These are phyloP conservation scores for Tribolium freemani DNA, from an alignment of 2,888 invertebrate species.

Conservation along the genomic window DNA sequence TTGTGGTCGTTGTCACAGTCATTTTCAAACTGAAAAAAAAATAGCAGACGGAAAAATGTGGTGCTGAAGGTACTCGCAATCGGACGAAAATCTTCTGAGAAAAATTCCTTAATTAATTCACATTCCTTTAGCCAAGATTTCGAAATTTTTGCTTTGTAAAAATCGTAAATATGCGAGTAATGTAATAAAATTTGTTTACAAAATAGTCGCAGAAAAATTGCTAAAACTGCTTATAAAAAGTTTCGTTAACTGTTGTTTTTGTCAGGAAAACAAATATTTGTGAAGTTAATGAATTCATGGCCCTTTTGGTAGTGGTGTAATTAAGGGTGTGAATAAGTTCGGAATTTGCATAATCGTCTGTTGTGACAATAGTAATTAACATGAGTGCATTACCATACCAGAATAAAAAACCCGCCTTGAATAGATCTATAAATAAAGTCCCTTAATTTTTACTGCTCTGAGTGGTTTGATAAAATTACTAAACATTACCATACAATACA, in stretches of 20 bases:
- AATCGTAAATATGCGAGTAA: too few species aligned
- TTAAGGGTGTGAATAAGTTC: slow-evolving; percentile 40
- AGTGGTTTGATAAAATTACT: slow-evolving; percentile 36
- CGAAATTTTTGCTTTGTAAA: too few species aligned
- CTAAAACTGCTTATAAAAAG: too few species aligned
- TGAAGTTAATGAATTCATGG: slow-evolving; percentile 20
- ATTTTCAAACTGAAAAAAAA: not conserved
- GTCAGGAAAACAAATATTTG: slow-evolving; percentile 18
- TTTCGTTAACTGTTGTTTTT: too few species aligned
- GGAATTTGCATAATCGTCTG: slow-evolving; percentile 32
- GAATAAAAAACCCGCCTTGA: slow-evolving; percentile 20
- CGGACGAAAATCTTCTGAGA: too few species aligned
- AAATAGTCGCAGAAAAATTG: not conserved
- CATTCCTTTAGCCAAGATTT: too few species aligned
- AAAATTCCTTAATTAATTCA: too few species aligned
- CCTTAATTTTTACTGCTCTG: slow-evolving; percentile 9
- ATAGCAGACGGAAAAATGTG: not conserved
- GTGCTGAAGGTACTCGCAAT: too few species aligned
- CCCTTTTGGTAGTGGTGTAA: slow-evolving; percentile 1
- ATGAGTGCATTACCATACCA: slow-evolving; percentile 34
- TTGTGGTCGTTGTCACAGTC: not conserved
- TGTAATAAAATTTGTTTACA: too few species aligned
- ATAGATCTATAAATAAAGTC: slow-evolving; percentile 34
- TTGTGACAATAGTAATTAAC: slow-evolving; percentile 33
- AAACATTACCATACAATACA: slow-evolving; percentile 44